A percentile compares a stretch with the other conserved stretches of the same genome.
Evolutionary conservation across 2,113 vertebrate genomes (phyloP).

Genomic region (Euleptes europaea): DNA sequence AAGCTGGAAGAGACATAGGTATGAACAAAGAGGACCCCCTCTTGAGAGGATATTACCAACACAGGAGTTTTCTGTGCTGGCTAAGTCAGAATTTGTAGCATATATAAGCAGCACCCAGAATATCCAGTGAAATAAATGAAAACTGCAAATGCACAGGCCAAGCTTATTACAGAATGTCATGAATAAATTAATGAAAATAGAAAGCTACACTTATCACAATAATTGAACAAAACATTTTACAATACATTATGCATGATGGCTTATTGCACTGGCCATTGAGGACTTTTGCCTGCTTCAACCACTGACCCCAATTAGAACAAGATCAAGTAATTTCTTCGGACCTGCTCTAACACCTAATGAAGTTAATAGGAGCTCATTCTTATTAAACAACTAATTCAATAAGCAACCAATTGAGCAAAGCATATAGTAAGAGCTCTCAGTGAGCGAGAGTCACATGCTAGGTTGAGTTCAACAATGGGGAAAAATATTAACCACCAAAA

Average conservation of each 20-base stretch:
- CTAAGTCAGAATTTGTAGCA: not conserved
- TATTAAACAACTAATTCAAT: slow-evolving; percentile 30
- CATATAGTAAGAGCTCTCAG: not conserved
- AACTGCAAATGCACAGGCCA: not conserved
- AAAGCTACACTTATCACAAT: slow-evolving; percentile 40
- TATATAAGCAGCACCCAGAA: not conserved
- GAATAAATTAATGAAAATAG: slow-evolving; percentile 24
- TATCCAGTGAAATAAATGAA: not conserved
- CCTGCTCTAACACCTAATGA: slow-evolving; percentile 17
- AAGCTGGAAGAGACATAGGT: not conserved
- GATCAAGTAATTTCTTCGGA: slow-evolving; percentile 26
- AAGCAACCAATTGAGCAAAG: slow-evolving; percentile 2
- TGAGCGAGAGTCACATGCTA: not conserved
- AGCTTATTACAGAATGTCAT: slow-evolving; percentile 13
- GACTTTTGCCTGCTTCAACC: slow-evolving; percentile 2
- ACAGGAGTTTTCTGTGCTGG: not conserved
- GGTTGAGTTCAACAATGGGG: not conserved
- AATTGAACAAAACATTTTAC: slow-evolving; percentile 26
- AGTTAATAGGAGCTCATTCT: slow-evolving; percentile 22
- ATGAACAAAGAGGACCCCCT: not conserved
- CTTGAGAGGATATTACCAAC: not conserved
- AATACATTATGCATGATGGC: slow-evolving; percentile 24
- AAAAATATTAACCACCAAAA: not conserved
- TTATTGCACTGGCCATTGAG: slow-evolving; percentile 9
- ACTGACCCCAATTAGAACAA: slow-evolving; percentile 26